Base-by-base conservation (phyloP, 2,113 vertebrate species). In the human (Homo sapiens) region DNA sequence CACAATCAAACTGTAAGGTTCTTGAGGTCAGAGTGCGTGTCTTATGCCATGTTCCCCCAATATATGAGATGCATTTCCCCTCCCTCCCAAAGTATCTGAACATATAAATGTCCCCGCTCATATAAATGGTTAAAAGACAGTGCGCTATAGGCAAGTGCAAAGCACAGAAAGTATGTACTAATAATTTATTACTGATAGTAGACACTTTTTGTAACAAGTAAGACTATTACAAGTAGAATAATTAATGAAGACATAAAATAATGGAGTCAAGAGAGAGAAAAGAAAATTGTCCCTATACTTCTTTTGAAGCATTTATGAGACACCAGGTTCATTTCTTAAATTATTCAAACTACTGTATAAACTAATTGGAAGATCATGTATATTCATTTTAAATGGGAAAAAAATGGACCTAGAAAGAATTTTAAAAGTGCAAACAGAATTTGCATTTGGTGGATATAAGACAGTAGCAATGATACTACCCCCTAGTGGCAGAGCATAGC, bases 241-340 rank as follows among this genome's bases (percentile, higher is more conserved):
- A 95, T 20, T 93, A 94, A 78, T 68, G 72, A 97, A 89, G 93
- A 75, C 70, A 79, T 92, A 96, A 97, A 95, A 97, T 87, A 97
- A 91, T 76, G 61, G 81, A 73, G 45, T 82, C 78, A 91, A 96
- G 92, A 93, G 43, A 87, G 35, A 89, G 68, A 43, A 38, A 93
- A 8, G 57, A 25, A 93, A 89, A 59, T 76, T 64, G 43, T 76
- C 43, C 79, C 52, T 89, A 20, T 85, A 52, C 27, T 70, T 96
- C 27, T 88, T 94, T 84, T 89, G 52, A 18, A 97, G 59, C 64
- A 96, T 89, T 96, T 94, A 84, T 84, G 83, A 95, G 50, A 92
- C 7, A 89, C 23, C 8, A 70, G 16, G 2, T 52, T 92, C 30
- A 61, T 61, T 66, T 43, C 64, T 95, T 93, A 95, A 97, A 89